These are phyloP conservation scores for Eueides isabella DNA, from an alignment of 1,140 invertebrate genomes.

Conservation along the genomic window DNA sequence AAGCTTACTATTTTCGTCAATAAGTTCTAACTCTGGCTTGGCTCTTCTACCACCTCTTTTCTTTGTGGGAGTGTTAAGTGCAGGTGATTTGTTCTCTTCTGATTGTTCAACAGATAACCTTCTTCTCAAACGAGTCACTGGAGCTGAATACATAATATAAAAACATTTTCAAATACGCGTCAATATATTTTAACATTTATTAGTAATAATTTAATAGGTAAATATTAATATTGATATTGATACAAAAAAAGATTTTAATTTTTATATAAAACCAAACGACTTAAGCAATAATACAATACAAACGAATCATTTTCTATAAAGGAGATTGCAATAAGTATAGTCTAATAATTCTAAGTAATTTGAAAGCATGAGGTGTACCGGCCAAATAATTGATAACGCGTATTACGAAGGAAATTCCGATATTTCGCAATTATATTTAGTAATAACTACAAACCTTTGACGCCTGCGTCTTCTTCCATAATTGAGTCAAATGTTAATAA, in stretches of 20 bases:
- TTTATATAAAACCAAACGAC: neutral
- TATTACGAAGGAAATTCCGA: slow-evolving; percentile 37
- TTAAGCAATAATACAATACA: neutral
- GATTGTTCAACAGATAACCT: slow-evolving; percentile 62
- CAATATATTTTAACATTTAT: neutral
- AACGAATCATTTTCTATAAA: neutral
- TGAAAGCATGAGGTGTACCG: slow-evolving; percentile 26
- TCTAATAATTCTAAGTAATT: slow-evolving; percentile 3
- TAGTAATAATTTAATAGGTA: neutral
- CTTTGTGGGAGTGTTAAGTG: slow-evolving; percentile 69
- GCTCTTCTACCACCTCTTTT: slow-evolving; percentile 59
- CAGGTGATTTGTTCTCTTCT: slow-evolving; percentile 60
- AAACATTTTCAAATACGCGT: neutral
- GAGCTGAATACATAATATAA: slow-evolving; percentile 37
- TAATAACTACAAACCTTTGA: slow-evolving; percentile 58
- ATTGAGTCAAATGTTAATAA: slow-evolving; percentile 35
- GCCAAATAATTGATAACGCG: slow-evolving; percentile 36
- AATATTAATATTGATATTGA: too few species aligned
- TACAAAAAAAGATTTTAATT: neutral
- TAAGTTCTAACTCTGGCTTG: slow-evolving; percentile 68
- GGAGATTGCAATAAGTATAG: neutral
- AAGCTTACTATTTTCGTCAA: slow-evolving; percentile 68
- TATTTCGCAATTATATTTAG: slow-evolving; percentile 37
- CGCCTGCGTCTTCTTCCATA: slow-evolving; percentile 64
- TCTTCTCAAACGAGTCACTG: slow-evolving; percentile 61